Conservation (phyloP, 2,888 invertebrate genomes). For the Cosmopolites sordidus region DNA sequence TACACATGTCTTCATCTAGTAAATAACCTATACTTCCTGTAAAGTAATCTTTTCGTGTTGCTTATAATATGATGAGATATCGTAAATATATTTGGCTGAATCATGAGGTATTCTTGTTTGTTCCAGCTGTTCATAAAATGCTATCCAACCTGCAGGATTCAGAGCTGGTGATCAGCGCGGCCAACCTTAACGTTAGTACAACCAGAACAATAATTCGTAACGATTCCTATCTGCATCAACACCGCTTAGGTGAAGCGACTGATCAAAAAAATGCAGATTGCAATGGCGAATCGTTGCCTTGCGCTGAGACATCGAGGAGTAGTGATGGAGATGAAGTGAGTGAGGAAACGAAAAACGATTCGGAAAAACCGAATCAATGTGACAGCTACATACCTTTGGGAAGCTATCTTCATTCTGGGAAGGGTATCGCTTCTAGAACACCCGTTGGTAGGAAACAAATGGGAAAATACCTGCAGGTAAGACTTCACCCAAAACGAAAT, state of each 20-base stretch:
- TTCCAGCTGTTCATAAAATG: slow-evolving; percentile 52
- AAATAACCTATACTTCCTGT: too few relatives aligned
- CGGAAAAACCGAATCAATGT: slow-evolving; percentile 19
- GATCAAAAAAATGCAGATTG: slow-evolving; percentile 1
- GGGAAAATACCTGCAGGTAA: slow-evolving; percentile 47
- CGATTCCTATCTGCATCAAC: slow-evolving; percentile 34
- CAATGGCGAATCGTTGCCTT: neutral
- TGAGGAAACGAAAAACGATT: neutral
- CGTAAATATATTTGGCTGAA: too few relatives aligned
- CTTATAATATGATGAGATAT: too few relatives aligned
- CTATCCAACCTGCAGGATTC: slow-evolving; percentile 52
- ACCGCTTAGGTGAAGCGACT: neutral
- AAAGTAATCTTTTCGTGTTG: too few relatives aligned
- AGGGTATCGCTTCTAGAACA: slow-evolving; percentile 46
- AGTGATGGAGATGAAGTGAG: slow-evolving; percentile 10
- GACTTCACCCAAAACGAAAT: too few relatives aligned
- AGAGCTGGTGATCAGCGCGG: slow-evolving; percentile 42
- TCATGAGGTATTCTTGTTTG: neutral
- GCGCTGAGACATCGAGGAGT: neutral
- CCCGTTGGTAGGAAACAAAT: slow-evolving; percentile 45
- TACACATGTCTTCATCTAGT: too few relatives aligned
- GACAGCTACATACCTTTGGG: slow-evolving; percentile 41
- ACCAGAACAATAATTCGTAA: slow-evolving; percentile 30
- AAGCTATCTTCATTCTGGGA: slow-evolving; percentile 44
- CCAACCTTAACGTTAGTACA: slow-evolving; percentile 34